Conservation (phyloP, 2,113 vertebrate genomes). For the Sander lucioperca region DNA sequence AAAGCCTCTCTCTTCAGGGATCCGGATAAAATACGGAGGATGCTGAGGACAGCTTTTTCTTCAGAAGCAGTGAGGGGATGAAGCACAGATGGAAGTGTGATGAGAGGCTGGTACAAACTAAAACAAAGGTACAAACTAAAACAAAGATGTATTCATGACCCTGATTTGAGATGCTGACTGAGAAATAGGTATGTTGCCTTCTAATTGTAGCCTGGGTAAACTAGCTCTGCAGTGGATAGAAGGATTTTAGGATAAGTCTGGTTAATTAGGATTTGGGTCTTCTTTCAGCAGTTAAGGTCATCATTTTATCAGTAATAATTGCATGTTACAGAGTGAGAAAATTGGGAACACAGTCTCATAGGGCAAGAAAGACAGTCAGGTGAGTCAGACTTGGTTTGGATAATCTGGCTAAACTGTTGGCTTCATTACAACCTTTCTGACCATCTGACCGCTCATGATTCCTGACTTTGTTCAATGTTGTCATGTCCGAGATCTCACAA, state of each 20-base stretch:
- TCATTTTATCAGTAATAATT: neutral
- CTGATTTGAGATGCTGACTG: conserved; percentile 26
- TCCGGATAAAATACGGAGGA: conserved; percentile 5
- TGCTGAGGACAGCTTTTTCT: conserved; percentile 12
- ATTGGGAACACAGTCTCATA: neutral
- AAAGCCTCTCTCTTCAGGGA: neutral
- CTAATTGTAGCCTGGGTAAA: neutral
- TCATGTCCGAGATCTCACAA: neutral
- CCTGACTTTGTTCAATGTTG: neutral
- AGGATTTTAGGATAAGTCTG: neutral
- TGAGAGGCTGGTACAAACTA: conserved; percentile 15
- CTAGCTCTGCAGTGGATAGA: neutral
- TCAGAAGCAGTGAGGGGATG: conserved; percentile 30
- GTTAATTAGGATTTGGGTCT: neutral
- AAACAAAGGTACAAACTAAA: conserved; percentile 36
- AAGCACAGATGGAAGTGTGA: conserved; percentile 46
- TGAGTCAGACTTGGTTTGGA: neutral
- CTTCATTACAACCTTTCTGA: neutral
- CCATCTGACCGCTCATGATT: neutral
- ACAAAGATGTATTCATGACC: conserved; percentile 49
- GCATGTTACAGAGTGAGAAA: neutral
- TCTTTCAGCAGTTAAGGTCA: neutral
- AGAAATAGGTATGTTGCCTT: conserved; percentile 3
- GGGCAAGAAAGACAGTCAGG: neutral
- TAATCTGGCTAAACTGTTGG: neutral